Conservation (phyloP, 1,140 invertebrate species). For the Euschistus heros region DNA sequence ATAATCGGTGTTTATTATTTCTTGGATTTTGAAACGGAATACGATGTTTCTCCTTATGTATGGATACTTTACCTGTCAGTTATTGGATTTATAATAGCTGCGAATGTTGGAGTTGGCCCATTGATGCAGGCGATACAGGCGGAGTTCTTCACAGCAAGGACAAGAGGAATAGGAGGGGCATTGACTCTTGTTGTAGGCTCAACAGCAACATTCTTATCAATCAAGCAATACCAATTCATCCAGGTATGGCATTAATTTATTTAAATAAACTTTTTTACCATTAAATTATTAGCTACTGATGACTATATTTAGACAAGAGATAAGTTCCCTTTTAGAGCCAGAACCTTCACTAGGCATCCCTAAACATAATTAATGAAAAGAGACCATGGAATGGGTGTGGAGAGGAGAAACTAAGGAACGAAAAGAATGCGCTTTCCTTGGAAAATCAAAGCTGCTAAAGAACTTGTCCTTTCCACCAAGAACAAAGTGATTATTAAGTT, state of each 20-base stretch:
- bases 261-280: slow-evolving; percentile 45
- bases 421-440: no score
- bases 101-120: slow-evolving; percentile 37
- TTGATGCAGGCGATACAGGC: slow-evolving; percentile 37
- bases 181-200: slow-evolving; percentile 37
- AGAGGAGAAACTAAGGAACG: no score
- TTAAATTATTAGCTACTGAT: slow-evolving; percentile 41
- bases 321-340: slow-evolving; percentile 74
- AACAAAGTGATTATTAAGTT: no score
- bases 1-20: slow-evolving; percentile 20
- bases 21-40: slow-evolving; percentile 3
- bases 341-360: no score
- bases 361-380: no score
- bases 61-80: slow-evolving; percentile 25
- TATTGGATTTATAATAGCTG: slow-evolving; percentile 32
- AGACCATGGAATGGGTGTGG: no score
- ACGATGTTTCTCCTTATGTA: not conserved
- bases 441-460: no score
- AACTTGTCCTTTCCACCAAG: no score
- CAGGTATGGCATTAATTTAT: slow-evolving; percentile 38
- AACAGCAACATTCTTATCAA: slow-evolving; percentile 33
- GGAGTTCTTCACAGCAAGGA: slow-evolving; percentile 38
- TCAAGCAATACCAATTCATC: slow-evolving; percentile 39
- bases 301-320: slow-evolving; percentile 45
- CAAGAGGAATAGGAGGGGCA: slow-evolving; percentile 37